Evolutionary conservation across 2,797 vertebrate species (phyloP).

Genomic region (Squalus acanthias): DNA sequence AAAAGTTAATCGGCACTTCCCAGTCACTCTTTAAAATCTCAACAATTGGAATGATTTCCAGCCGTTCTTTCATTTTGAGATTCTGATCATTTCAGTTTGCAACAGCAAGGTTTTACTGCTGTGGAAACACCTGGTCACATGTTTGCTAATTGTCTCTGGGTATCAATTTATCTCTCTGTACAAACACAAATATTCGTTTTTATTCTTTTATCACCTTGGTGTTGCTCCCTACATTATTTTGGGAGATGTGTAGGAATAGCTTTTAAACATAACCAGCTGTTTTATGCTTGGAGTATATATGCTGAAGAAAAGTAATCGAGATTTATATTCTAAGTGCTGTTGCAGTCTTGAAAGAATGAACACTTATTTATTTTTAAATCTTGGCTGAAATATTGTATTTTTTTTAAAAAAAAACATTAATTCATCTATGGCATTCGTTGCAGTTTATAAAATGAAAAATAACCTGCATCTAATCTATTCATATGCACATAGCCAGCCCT

Average conservation of each 20-base stretch:
- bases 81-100: not conserved
- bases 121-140: not conserved
- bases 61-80: not conserved
- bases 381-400: not conserved
- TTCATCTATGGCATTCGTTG: not conserved
- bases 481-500: not conserved
- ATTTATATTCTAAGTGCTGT: not conserved
- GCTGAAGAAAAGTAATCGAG: not conserved
- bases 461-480: not conserved
- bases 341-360: not conserved
- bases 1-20: not conserved
- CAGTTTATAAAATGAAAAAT: no score
- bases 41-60: not conserved
- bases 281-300: not conserved
- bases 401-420: not conserved
- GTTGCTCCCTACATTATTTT: not conserved
- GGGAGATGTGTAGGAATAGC: not conserved
- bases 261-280: not conserved
- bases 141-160: not conserved
- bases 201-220: not conserved
- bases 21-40: not conserved
- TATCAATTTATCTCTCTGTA: not conserved
- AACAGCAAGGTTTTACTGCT: not conserved
- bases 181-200: not conserved
- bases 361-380: not conserved